These are phyloP conservation scores for Idaea biselata DNA, from an alignment of 2,888 invertebrate species.

Conservation along the genomic window DNA sequence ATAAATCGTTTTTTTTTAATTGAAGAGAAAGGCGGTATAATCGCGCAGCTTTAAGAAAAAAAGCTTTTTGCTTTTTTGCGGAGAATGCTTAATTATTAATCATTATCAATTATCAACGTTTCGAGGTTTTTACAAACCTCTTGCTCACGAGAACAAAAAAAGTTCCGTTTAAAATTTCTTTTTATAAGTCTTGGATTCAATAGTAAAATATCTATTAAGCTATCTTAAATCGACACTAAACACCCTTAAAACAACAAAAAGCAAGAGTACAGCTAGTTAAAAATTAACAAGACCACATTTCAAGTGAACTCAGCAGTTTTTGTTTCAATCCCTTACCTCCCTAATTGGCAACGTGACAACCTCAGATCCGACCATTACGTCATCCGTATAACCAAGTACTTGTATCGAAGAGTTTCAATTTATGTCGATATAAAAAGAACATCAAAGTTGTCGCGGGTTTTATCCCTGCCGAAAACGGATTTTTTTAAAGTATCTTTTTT, in stretches of 20 bases:
- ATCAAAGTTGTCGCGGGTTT: background rate
- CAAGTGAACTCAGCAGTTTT: slow-evolving; percentile 15
- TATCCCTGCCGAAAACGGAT: no score
- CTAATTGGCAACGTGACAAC: slow-evolving; percentile 26
- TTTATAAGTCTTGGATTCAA: background rate
- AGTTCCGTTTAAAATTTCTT: no score
- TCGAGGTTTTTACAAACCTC: no score
- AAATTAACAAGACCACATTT: slow-evolving; percentile 1
- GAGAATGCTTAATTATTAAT: no score
- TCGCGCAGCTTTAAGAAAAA: no score
- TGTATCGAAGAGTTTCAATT: background rate
- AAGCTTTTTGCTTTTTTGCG: no score
- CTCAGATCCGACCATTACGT: slow-evolving; percentile 27
- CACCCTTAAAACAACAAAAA: background rate
- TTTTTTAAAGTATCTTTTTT: no score
- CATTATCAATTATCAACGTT: no score
- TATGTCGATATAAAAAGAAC: background rate
- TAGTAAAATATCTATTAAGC: background rate
- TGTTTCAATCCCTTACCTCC: slow-evolving; percentile 18
- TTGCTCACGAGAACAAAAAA: no score
- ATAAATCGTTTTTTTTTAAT: no score
- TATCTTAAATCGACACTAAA: background rate
- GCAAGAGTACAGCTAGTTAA: background rate
- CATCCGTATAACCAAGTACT: slow-evolving; percentile 22
- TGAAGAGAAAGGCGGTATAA: no score